phyloP scores from a whole-genome alignment of 2,113 vertebrate genomes.

The Tragulus kanchil region DNA sequence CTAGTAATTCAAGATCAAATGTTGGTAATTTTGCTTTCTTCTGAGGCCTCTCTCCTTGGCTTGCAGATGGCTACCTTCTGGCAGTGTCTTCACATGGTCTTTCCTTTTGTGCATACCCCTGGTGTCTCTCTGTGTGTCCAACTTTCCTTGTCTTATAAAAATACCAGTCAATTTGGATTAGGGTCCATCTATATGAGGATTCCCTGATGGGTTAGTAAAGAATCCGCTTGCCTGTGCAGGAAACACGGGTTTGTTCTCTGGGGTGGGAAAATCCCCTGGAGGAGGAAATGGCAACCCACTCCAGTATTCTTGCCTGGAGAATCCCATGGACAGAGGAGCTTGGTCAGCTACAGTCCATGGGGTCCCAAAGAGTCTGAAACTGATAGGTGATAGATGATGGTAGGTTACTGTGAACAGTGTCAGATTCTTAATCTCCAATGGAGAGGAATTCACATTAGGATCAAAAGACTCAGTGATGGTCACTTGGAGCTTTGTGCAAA shows the following conservation, averaged over 20 bases:
- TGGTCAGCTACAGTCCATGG: not conserved
- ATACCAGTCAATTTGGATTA: not conserved
- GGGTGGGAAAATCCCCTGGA: not conserved
- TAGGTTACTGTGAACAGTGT: too few species aligned
- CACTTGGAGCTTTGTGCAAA: too few species aligned
- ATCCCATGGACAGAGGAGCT: not conserved
- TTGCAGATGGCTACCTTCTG: not conserved
- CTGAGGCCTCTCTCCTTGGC: not conserved
- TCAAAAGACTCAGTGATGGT: too few species aligned
- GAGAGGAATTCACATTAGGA: too few species aligned
- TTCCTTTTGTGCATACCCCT: not conserved
- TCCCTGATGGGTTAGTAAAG: not conserved
- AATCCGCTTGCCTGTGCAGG: not conserved
- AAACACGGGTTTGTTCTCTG: not conserved
- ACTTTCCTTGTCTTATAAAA: not conserved
- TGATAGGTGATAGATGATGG: too few species aligned
- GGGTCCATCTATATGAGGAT: not conserved
- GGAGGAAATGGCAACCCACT: not conserved
- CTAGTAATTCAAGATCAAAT: not conserved
- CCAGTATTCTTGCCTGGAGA: not conserved
- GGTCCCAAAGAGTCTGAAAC: not conserved
- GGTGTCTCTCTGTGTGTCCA: not conserved
- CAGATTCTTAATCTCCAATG: too few species aligned
- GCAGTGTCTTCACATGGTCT: not conserved
- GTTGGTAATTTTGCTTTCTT: not conserved